phyloP scores from a whole-genome alignment of 2,888 invertebrate species.

The Pseudococcus longispinus region DNA sequence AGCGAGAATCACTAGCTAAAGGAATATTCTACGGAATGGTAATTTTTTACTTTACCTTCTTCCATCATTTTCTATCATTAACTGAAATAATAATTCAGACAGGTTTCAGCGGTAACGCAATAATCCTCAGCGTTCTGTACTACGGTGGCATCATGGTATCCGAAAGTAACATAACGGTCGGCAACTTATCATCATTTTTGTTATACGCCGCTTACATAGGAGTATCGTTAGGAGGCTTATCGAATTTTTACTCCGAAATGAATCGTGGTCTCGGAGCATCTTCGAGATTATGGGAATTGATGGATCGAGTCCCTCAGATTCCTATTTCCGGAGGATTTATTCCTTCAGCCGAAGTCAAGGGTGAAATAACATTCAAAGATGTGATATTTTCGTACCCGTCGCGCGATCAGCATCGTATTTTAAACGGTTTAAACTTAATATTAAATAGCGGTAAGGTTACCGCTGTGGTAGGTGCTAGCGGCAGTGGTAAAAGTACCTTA shows the following conservation, averaged over 20 bases:
- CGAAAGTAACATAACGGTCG: slow-evolving; percentile 78
- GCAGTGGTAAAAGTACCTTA: slow-evolving; percentile 94
- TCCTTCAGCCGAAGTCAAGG: slow-evolving; percentile 68
- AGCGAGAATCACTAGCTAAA: slow-evolving; percentile 85
- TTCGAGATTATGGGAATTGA: slow-evolving; percentile 85
- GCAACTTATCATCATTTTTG: slow-evolving; percentile 90
- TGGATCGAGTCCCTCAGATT: slow-evolving; percentile 80
- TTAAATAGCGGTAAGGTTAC: slow-evolving; percentile 76
- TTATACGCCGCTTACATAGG: slow-evolving; percentile 94
- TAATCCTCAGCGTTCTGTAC: slow-evolving; percentile 89
- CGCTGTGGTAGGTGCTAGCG: slow-evolving; percentile 89
- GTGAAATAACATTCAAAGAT: slow-evolving; percentile 78
- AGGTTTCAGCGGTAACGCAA: slow-evolving; percentile 86
- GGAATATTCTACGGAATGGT: slow-evolving; percentile 92
- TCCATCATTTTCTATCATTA: not conserved
- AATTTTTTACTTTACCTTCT: slow-evolving; percentile 59
- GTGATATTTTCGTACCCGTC: slow-evolving; percentile 78
- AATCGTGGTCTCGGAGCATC: slow-evolving; percentile 94
- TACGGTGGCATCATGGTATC: slow-evolving; percentile 90
- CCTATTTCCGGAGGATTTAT: slow-evolving; percentile 75
- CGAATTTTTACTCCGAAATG: slow-evolving; percentile 90
- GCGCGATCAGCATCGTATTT: slow-evolving; percentile 68
- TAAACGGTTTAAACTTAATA: slow-evolving; percentile 72
- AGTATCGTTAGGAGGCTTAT: slow-evolving; percentile 86
- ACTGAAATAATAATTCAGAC: slow-evolving; percentile 67